phyloP scores from a whole-genome alignment of 1,140 invertebrate species.

The Portunus trituberculatus region DNA sequence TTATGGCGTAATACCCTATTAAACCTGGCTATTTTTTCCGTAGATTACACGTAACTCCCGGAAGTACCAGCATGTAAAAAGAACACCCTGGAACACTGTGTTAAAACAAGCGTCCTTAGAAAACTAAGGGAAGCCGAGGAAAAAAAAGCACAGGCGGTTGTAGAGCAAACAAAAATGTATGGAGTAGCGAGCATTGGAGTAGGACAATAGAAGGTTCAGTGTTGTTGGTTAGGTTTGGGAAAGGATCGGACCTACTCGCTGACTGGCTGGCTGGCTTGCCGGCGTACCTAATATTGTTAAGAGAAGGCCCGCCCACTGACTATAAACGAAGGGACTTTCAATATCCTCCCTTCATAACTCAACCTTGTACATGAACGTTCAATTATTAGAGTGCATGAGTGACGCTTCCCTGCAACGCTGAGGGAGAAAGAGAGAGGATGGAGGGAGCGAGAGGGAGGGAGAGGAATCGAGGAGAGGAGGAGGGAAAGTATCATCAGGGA shows the following conservation, averaged over 20 bases:
- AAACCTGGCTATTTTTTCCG: slow-evolving; percentile 13
- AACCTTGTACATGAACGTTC: slow-evolving; percentile 22
- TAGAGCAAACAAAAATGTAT: not conserved
- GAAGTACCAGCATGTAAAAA: not conserved
- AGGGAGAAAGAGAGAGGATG: not conserved
- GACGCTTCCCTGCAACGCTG: not conserved
- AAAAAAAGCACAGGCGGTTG: not conserved
- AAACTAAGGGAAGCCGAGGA: not conserved
- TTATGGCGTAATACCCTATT: slow-evolving; percentile 14
- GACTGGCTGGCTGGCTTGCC: not conserved
- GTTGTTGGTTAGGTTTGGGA: not conserved
- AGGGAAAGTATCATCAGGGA: not conserved
- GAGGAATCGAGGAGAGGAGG: not conserved
- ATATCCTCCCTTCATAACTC: slow-evolving; percentile 22
- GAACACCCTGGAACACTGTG: not conserved
- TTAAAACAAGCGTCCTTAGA: not conserved
- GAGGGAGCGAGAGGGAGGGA: not conserved
- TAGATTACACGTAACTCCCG: not conserved
- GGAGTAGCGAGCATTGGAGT: not conserved
- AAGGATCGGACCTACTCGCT: not conserved
- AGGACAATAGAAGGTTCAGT: not conserved
- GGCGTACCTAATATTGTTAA: not conserved
- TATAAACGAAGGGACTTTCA: slow-evolving; percentile 22
- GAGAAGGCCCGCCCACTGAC: slow-evolving; percentile 16
- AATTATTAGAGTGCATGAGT: slow-evolving; percentile 5